These are phyloP conservation scores for Chlorops oryzae DNA, from an alignment of 1,140 invertebrate species.

Conservation along the genomic window DNA sequence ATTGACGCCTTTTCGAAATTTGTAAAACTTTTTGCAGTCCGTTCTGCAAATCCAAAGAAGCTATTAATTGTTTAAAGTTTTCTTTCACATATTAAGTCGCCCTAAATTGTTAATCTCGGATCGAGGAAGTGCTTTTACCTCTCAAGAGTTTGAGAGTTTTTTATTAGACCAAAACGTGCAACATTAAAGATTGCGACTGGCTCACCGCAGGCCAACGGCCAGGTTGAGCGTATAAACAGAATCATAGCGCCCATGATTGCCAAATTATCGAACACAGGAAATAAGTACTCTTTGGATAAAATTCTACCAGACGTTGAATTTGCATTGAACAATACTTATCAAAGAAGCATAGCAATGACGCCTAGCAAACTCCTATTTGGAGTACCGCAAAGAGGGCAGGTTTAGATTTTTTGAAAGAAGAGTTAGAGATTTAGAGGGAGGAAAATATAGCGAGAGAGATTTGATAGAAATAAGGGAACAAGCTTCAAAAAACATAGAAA, in stretches of 20 bases:
- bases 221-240: conserved; percentile 24
- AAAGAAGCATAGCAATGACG: conserved; percentile 17
- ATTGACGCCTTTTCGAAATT: no score
- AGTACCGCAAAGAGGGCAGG: no score
- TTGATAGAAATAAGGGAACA: no score
- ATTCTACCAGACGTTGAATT: conserved; percentile 18
- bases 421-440: no score
- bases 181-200: conserved; percentile 13
- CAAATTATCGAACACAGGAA: conserved; percentile 7
- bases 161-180: conserved; percentile 10
- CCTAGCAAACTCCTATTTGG: conserved; percentile 21
- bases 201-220: conserved; percentile 16
- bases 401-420: no score
- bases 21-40: no score
- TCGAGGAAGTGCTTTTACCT: conserved; percentile 26
- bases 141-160: conserved; percentile 20
- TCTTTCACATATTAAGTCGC: no score
- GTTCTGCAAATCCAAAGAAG: no score
- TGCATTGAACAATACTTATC: conserved; percentile 24
- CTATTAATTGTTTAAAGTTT: no score
- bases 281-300: conserved; percentile 16
- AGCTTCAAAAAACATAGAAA: not conserved
- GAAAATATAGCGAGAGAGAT: not conserved
- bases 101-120: no score
- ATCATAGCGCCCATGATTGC: conserved; percentile 15